phyloP scores from a whole-genome alignment of 2,113 vertebrate species.

The Nesogale talazaci region DNA sequence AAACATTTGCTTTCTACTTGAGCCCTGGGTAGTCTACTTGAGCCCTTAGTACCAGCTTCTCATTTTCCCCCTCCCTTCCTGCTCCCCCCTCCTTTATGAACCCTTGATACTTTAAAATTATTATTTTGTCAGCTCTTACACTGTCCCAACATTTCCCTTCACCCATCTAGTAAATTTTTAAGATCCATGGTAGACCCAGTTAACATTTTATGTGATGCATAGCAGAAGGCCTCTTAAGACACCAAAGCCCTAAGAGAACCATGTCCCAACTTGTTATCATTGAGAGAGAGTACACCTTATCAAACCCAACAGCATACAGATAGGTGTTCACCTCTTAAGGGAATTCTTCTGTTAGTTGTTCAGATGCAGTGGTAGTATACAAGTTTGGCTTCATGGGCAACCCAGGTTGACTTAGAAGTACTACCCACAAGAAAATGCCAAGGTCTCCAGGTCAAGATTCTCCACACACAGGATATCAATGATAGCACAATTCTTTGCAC shows the following conservation, averaged over 20 bases:
- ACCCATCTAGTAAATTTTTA: no score
- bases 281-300: background rate
- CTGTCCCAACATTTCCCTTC: no score
- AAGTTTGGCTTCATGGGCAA: background rate
- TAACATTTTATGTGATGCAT: background rate
- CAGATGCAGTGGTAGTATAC: background rate
- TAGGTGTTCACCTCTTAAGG: background rate
- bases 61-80: no score
- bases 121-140: no score
- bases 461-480: background rate
- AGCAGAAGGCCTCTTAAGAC: constrained; percentile 9
- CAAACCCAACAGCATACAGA: background rate
- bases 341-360: background rate
- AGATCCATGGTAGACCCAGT: no score
- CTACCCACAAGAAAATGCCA: background rate
- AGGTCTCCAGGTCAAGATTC: background rate
- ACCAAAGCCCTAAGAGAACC: constrained; percentile 2
- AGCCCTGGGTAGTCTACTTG: no score
- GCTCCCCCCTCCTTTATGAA: no score
- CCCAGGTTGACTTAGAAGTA: background rate
- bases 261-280: background rate
- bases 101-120: no score
- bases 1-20: no score
- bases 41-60: no score
- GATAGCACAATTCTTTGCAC: background rate